Evolutionary conservation across 1,140 invertebrate genomes (phyloP), one percentile per base, ranked within the genome.

Genomic region (Mizuhopecten yessoensis): DNA sequence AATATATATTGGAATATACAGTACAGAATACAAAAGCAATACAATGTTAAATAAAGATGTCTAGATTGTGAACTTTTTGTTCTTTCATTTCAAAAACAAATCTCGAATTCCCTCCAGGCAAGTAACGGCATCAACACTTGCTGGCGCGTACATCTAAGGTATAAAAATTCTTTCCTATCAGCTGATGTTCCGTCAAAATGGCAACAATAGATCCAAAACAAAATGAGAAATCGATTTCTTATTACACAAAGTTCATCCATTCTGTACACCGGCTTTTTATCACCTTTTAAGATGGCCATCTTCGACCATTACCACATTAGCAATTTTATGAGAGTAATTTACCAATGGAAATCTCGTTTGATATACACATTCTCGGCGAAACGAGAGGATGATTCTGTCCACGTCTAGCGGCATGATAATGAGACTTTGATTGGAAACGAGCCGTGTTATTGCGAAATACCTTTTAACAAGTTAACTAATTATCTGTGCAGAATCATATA

Each of bases 351-450:
- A 29, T 75, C 57, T 75, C 5, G 23, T 13, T 75, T 75, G 57
- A 29, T 75, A 29, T 75, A 75, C 57, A 29, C 23, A 75, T n/a
- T 75, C n/a, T 75, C n/a, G 57, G 23, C n/a, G 5, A 75, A 75
- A 75, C 57, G 17, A 75, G 57, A 75, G 7, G n/a, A 75, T 75
- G 57, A 13, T n/a, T 75, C 29, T n/a, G 57, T 75, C 57, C 9
- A 75, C 57, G 57, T 75, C 23, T 75, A 23, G 57, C n/a, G 29
- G 29, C 1, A 29, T 11, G n/a, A 75, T 75, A 29, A 75, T 75
- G 57, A 75, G 57, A 75, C 3, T 75, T 75, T 75, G 57, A 75
- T 75, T 75, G 57, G 57, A 75, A 75, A 75, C n/a, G n/a, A n/a
- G 23, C 57, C n/a, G 0, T 75, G 57, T 29, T 75, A 29, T 75